A percentile compares a stretch with the other conserved stretches of the same genome.
phyloP scores from a whole-genome alignment of 2,797 vertebrate genomes.

The Tapirus indicus region DNA sequence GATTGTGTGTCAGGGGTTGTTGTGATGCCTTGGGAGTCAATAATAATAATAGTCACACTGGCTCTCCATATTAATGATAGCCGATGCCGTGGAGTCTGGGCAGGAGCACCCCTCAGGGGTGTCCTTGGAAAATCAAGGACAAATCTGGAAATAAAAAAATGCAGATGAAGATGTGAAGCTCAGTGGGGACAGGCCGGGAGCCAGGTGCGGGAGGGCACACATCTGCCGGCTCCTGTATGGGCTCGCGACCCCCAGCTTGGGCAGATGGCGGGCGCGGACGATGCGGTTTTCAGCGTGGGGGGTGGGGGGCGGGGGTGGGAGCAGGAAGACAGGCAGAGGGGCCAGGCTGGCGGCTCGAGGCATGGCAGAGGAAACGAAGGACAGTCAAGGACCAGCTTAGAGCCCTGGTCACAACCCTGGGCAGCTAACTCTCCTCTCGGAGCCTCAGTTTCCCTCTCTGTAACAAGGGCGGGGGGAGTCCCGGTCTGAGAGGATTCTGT shows the following conservation, averaged over 20 bases:
- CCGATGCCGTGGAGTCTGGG: background rate
- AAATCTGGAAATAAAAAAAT: background rate
- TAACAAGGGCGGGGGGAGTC: background rate
- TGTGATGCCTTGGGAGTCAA: background rate
- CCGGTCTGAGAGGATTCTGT: background rate
- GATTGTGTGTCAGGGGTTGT: background rate
- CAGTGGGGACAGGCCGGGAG: background rate
- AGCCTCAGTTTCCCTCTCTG: background rate
- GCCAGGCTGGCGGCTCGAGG: background rate
- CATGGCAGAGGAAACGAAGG: background rate
- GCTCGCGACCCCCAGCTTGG: fast-evolving
- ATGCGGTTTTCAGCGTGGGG: background rate
- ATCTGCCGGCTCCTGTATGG: no score
- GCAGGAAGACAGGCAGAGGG: background rate
- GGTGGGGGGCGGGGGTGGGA: background rate
- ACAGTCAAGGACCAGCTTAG: background rate
- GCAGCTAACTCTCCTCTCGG: background rate
- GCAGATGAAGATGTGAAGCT: background rate
- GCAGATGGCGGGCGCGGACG: background rate
- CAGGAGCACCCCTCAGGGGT: background rate
- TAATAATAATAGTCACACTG: background rate
- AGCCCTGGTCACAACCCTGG: background rate
- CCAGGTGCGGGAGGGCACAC: background rate
- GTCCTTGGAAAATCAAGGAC: background rate
- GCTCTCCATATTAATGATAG: background rate